Conservation (phyloP, 2,113 vertebrate species). For the Leiothrix lutea region DNA sequence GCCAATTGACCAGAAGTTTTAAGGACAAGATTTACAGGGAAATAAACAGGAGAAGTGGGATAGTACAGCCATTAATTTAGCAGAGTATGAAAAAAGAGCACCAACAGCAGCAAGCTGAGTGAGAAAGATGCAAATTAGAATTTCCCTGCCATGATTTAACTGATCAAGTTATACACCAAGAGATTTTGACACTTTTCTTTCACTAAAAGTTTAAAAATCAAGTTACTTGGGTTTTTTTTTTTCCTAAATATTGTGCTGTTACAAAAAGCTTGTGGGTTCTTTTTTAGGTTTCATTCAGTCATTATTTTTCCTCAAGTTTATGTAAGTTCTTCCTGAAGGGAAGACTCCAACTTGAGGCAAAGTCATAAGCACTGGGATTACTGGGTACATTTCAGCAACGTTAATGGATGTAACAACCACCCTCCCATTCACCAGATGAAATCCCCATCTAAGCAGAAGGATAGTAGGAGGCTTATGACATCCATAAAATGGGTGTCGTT, state of each 20-base stretch:
- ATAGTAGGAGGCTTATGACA: slow-evolving; percentile 29
- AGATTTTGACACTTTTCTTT: neutral
- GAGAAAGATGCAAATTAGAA: neutral
- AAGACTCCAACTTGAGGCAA: slow-evolving; percentile 12
- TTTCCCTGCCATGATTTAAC: neutral
- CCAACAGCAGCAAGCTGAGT: neutral
- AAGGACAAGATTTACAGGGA: neutral
- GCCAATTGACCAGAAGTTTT: neutral
- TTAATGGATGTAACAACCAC: slow-evolving; percentile 43
- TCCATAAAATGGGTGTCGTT: slow-evolving; percentile 45
- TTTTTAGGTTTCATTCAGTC: neutral
- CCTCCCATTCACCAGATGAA: slow-evolving; percentile 36
- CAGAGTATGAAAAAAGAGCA: neutral
- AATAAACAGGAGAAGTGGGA: slow-evolving; percentile 3
- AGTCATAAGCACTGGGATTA: slow-evolving; percentile 8
- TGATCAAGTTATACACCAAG: neutral
- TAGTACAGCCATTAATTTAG: neutral
- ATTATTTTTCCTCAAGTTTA: neutral
- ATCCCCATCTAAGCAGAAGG: slow-evolving; percentile 9
- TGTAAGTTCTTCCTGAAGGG: neutral
- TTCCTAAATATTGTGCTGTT: neutral
- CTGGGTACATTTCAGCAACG: neutral
- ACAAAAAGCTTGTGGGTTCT: neutral
- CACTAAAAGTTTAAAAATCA: neutral
- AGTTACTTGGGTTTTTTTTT: neutral